A percentile compares a stretch with the other conserved stretches of the same genome.
phyloP scores from a whole-genome alignment of 1,140 invertebrate species.

The Hirudo medicinalis region DNA sequence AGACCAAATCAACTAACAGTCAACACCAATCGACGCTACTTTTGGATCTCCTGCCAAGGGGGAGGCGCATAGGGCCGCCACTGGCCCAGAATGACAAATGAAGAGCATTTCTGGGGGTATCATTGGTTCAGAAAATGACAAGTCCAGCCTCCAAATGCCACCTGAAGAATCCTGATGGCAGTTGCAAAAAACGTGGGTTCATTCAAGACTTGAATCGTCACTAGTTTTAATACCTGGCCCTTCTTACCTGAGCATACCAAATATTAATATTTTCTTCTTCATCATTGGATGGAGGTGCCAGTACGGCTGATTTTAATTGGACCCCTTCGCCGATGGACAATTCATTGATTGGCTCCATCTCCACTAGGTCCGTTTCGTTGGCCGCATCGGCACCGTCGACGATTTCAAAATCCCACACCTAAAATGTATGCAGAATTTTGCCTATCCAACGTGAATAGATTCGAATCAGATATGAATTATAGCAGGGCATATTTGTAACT shows the following conservation, averaged over 20 bases:
- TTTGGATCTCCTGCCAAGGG: slow-evolving; percentile 49
- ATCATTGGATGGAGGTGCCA: not conserved
- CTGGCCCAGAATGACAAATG: slow-evolving; percentile 58
- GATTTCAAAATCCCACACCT: slow-evolving; percentile 72
- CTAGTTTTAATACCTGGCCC: not conserved
- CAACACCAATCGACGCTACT: slow-evolving; percentile 54
- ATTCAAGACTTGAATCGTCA: not conserved
- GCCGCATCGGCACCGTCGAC: slow-evolving; percentile 65
- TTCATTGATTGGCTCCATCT: slow-evolving; percentile 71
- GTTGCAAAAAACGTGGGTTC: not conserved
- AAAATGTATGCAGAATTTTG: not conserved
- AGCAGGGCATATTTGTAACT: too few species aligned
- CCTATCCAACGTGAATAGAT: too few species aligned
- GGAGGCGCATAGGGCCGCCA: slow-evolving; percentile 53
- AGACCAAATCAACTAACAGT: slow-evolving; percentile 42
- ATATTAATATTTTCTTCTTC: not conserved
- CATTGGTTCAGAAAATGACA: slow-evolving; percentile 51
- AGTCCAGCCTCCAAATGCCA: slow-evolving; percentile 63
- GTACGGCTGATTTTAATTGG: slow-evolving; percentile 37
- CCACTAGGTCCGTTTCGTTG: slow-evolving; percentile 60
- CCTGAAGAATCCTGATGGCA: slow-evolving; percentile 58
- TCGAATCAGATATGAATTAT: too few species aligned
- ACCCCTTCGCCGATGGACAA: slow-evolving; percentile 44
- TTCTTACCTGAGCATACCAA: not conserved
- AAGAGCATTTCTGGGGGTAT: slow-evolving; percentile 50